These are phyloP conservation scores for Moxostoma hubbsi DNA, from an alignment of 2,797 vertebrate genomes.

Conservation along the genomic window DNA sequence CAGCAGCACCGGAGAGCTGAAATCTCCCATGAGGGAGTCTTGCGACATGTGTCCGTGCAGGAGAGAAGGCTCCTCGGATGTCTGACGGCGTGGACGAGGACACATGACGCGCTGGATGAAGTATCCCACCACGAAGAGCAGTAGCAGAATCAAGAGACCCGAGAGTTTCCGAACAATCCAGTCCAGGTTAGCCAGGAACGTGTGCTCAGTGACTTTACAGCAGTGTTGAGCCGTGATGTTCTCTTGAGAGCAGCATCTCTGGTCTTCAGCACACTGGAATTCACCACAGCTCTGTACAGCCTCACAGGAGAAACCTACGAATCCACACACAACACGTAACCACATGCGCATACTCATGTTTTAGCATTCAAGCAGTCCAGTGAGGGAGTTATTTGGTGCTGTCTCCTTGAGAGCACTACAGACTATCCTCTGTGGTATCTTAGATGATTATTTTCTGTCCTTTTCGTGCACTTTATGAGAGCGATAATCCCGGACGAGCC, in stretches of 20 bases:
- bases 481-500: neutral
- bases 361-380: neutral
- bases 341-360: conserved; percentile 70
- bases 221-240: conserved; percentile 78
- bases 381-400: neutral
- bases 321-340: conserved; percentile 69
- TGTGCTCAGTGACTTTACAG: conserved; percentile 84
- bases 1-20: conserved; percentile 76
- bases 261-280: conserved; percentile 81
- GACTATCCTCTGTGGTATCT: neutral
- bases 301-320: conserved; percentile 74
- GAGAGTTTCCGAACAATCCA: conserved; percentile 92
- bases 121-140: conserved; percentile 93
- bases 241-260: conserved; percentile 84
- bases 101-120: conserved; percentile 91
- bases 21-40: conserved; percentile 81
- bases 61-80: conserved; percentile 75
- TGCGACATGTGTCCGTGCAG: conserved; percentile 82
- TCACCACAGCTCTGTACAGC: conserved; percentile 83
- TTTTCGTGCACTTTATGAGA: neutral
- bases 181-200: conserved; percentile 88
- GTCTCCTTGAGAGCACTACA: conserved; percentile 29
- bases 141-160: conserved; percentile 88
- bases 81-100: conserved; percentile 80
- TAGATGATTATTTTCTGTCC: too few relatives aligned